phyloP scores from a whole-genome alignment of 2,888 invertebrate genomes.

The Epinotia bilunana region DNA sequence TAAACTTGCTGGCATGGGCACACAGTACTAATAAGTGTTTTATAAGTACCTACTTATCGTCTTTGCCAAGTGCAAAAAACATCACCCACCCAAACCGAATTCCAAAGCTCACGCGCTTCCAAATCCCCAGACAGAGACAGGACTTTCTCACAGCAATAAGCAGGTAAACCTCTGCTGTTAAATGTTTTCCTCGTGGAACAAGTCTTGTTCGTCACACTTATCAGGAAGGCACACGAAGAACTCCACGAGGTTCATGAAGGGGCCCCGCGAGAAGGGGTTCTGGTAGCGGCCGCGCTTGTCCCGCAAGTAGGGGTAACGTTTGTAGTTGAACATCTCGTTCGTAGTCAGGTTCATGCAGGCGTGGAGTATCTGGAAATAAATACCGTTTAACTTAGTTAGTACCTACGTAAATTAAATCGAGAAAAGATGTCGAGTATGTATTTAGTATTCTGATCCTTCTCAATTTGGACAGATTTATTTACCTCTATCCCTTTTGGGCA shows the following conservation, averaged over 20 bases:
- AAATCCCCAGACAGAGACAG: neutral
- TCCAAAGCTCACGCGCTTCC: neutral
- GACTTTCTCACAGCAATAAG: neutral
- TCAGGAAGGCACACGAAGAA: constrained; percentile 95
- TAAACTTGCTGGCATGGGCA: too few relatives aligned
- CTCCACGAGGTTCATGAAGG: constrained; percentile 93
- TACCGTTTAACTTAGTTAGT: constrained; percentile 24
- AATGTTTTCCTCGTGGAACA: constrained; percentile 87
- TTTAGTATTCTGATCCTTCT: too few relatives aligned
- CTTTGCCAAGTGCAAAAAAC: neutral
- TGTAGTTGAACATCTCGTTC: constrained; percentile 97
- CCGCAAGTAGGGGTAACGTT: constrained; percentile 94
- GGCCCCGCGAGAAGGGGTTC: constrained; percentile 96
- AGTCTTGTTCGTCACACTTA: constrained; percentile 89
- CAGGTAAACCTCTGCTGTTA: constrained; percentile 57
- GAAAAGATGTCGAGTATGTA: too few relatives aligned
- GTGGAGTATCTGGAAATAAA: constrained; percentile 89
- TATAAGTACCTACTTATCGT: neutral
- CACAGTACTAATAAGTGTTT: neutral
- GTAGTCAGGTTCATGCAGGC: constrained; percentile 97
- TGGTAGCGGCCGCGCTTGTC: constrained; percentile 95
- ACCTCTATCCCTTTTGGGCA: too few relatives aligned
- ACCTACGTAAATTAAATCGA: too few relatives aligned
- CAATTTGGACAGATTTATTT: too few relatives aligned
- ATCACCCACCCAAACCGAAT: neutral